phyloP scores from a whole-genome alignment of 2,888 invertebrate genomes.

The Polydrusus pterygomalis region DNA sequence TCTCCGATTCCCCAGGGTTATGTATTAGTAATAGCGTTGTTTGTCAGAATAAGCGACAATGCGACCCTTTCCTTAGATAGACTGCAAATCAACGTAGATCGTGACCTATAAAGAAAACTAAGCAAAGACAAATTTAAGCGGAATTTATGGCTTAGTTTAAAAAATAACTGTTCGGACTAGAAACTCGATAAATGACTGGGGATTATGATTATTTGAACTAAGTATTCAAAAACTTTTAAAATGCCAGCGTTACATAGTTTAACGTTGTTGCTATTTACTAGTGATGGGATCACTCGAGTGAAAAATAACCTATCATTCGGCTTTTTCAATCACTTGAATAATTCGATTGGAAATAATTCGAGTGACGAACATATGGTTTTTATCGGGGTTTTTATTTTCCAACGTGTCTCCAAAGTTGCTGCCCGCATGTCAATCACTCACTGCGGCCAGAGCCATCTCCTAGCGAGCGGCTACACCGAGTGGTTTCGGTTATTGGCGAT shows the following conservation, averaged over 20 bases:
- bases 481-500: too few species aligned
- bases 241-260: not conserved
- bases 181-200: not conserved
- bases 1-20: conserved; percentile 30
- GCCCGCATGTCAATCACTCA: too few species aligned
- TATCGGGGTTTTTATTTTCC: too few species aligned
- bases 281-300: too few species aligned
- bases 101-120: conserved; percentile 24
- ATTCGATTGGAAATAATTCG: too few species aligned
- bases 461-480: too few species aligned
- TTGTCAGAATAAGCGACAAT: conserved; percentile 29
- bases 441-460: too few species aligned
- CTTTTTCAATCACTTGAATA: too few species aligned
- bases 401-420: too few species aligned
- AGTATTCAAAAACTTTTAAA: not conserved
- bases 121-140: conserved; percentile 6
- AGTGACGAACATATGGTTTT: too few species aligned
- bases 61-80: conserved; percentile 20
- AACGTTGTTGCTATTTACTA: too few species aligned
- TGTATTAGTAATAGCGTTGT: conserved; percentile 37
- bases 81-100: conserved; percentile 17
- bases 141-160: conserved; percentile 20
- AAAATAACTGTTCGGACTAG: not conserved
- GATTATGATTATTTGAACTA: not conserved
- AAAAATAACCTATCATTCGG: too few species aligned